Base-by-base conservation (phyloP, 2,797 vertebrate species). In the Limnodromus scolopaceus region DNA sequence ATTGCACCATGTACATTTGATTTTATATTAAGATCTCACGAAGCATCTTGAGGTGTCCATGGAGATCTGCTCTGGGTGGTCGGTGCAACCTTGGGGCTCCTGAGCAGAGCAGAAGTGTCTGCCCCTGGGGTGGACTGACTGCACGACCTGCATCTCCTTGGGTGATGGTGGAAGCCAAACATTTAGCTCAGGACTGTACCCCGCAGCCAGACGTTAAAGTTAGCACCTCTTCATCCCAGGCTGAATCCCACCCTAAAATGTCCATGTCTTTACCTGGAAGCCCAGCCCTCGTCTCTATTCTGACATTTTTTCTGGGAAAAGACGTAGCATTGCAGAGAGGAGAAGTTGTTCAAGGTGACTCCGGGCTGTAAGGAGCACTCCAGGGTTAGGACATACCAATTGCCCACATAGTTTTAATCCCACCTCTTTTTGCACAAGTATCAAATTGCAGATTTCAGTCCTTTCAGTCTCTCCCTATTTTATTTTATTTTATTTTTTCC, bases 111-210 rank as follows among this genome's bases (percentile, higher is more conserved):
- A 39, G 34, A 49, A 55, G 6, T 30, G 5, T 14, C 30, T 43
- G 51, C 80, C 74, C 69, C 24, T 22, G 0, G 0, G 14, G 11
- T 58, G 80, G 58, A 57, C 53, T 27, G 46, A 43, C 6, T 36
- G 24, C 6, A 3, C 0, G 16, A 6, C n/a, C 55, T 16, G 6
- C 3, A 15, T 16, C 43, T 58, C 46, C 0, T 0, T 2, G 54
- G 28, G 18, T 6, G 5, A 5, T 7, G 20, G 4, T 9, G 41
- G 46, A 72, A 80, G 25, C 10, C 25, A 9, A 36, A 23, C 0
- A 0, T 16, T 10, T 2, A 61, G 49, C 49, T 77, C 51, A 36
- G 3, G 14, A 55, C 4, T 11, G 24, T 54, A 58, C 36, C 20
- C 55, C 43, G 2, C n/a, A 41, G 45, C 43, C 70, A 54, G 41